Conservation (phyloP, 2,113 vertebrate genomes). For the Nicator chloris region DNA sequence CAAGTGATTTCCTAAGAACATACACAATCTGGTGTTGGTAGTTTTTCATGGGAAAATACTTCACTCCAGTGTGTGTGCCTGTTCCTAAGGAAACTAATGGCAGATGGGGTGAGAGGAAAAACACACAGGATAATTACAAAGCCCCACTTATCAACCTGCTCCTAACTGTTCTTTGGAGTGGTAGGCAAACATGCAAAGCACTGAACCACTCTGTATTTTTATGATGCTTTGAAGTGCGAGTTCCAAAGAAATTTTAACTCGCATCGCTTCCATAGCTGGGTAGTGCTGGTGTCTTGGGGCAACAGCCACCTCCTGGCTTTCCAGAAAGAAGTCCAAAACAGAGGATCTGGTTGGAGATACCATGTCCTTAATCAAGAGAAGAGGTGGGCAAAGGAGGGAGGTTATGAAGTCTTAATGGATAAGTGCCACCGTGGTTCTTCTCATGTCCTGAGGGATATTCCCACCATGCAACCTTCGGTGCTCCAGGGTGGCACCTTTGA, state of each 20-base stretch:
- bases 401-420: not conserved
- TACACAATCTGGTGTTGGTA: not conserved
- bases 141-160: constrained; percentile 4
- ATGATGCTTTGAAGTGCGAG: constrained; percentile 29
- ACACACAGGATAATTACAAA: constrained; percentile 14
- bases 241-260: not conserved
- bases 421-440: not conserved
- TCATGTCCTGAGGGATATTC: not conserved
- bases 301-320: not conserved
- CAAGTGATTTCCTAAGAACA: constrained; percentile 10
- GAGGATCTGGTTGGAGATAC: not conserved
- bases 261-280: not conserved
- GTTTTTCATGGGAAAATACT: constrained; percentile 36
- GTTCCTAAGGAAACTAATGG: constrained; percentile 4
- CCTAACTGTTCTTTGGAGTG: constrained; percentile 27
- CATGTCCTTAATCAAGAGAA: not conserved
- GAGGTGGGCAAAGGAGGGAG: not conserved
- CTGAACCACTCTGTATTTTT: not conserved
- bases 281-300: not conserved
- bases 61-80: not conserved
- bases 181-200: constrained; percentile 42
- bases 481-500: not conserved
- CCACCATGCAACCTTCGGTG: rapidly evolving
- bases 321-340: not conserved
- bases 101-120: constrained; percentile 20